Evolutionary conservation across 2,113 vertebrate genomes (phyloP), one percentile per base, ranked within the genome.

Genomic region (Lucifuga dentata): DNA sequence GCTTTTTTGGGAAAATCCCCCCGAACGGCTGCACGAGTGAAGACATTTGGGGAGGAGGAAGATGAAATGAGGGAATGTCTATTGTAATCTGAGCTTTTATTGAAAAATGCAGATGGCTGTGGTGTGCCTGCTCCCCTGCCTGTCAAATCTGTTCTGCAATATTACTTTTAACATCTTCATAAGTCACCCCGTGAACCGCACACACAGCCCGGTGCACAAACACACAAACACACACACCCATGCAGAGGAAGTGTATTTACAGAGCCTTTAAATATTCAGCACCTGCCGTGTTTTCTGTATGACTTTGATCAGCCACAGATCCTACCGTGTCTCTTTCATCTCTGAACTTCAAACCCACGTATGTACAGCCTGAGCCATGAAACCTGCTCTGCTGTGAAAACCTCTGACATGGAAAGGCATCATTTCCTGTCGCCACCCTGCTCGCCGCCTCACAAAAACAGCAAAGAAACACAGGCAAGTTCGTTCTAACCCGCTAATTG

Each of bases 291-390:
- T 87, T 86, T 72, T 55, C 89, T 79, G 75, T 62, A 58, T 8
- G 78, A 85, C 90, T 91, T 91, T 91, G 89, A 91, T 91, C 90
- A 83, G 61, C 66, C 77, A 68, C 74, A 83, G 83, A 89, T 91
- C 88, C 76, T 11, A 60, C 86, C 77, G 71, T 73, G 72, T 62
- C 84, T 68, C 89, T 90, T 91, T 91, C 82, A 91, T 91, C 85
- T 90, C 68, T 68, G 51, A 83, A 88, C 89, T 85, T 91, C 88
- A 91, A 91, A 56, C 85, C 84, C 74, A 65, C 16, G 1, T 24
- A 48, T 76, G 77, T 66, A 65, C 70, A 83, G 82, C 68, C 79
- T 74, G 71, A 81, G 76, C 83, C 64, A 53, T 50, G 62, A 45
- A 86, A 81, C 56, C 74, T 71, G 69, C 41, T 71, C 73, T 45